Evolutionary conservation across 2,113 vertebrate species (phyloP).

Genomic region (Ovis canadensis): DNA sequence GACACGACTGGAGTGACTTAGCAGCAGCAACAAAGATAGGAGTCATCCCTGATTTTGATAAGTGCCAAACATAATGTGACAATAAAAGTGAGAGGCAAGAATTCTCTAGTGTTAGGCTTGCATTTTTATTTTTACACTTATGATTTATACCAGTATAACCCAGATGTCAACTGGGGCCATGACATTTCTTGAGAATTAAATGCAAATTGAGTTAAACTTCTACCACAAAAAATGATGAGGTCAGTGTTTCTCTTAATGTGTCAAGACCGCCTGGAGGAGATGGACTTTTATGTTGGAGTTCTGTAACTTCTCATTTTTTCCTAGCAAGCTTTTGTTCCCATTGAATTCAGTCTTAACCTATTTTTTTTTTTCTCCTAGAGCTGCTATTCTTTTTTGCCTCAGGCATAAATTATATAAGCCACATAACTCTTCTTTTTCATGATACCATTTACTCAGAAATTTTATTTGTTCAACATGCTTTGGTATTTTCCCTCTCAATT

Average conservation of each 20-base stretch:
- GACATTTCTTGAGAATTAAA: slow-evolving; percentile 2
- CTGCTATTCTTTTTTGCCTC: background rate
- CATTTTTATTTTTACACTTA: background rate
- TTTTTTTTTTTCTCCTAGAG: background rate
- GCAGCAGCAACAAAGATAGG: background rate
- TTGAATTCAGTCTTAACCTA: background rate
- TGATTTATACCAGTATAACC: background rate
- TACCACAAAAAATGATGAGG: background rate
- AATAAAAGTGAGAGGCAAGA: background rate
- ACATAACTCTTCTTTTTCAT: background rate
- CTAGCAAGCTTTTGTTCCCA: background rate
- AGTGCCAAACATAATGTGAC: background rate
- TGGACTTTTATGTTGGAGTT: background rate
- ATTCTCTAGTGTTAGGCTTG: background rate
- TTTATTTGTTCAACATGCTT: background rate
- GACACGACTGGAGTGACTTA: too few relatives aligned
- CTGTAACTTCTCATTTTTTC: background rate
- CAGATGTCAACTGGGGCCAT: background rate
- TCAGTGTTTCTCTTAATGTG: background rate
- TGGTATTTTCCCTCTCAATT: background rate
- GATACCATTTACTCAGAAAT: background rate
- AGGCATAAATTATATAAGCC: background rate
- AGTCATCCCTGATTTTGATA: background rate
- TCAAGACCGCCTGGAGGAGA: background rate
- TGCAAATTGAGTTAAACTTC: background rate